Evolutionary conservation across 37 sponge, comb jelly and placozoan species (phyloP).

Genomic region (Tethya wilhelma): DNA sequence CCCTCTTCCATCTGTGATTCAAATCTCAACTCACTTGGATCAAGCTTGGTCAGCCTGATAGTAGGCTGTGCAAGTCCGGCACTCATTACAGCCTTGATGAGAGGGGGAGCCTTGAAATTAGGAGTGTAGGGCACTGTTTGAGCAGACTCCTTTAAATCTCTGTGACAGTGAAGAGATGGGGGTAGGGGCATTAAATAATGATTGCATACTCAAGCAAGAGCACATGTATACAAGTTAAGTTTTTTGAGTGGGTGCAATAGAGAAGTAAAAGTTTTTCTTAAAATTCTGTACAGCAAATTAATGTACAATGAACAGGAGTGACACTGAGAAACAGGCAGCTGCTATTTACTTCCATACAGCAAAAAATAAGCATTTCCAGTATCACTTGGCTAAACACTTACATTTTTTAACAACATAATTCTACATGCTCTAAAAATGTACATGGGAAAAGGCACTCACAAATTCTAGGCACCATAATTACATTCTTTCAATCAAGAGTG

Average conservation of each 20-base stretch:
- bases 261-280: too few species aligned
- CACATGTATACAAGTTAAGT: not conserved
- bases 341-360: too few species aligned
- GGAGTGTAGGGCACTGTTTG: slow-evolving; percentile 29
- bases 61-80: slow-evolving; percentile 30
- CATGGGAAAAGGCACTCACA: too few species aligned
- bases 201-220: not conserved
- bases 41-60: slow-evolving; percentile 37
- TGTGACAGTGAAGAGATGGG: not conserved
- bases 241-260: not conserved
- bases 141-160: slow-evolving; percentile 39
- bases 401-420: not conserved
- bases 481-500: too few species aligned
- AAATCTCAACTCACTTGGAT: slow-evolving; percentile 24
- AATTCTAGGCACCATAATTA: not conserved
- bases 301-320: too few species aligned
- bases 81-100: slow-evolving; percentile 45
- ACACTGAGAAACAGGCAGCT: too few species aligned
- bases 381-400: not conserved
- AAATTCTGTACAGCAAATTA: too few species aligned
- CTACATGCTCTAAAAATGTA: too few species aligned
- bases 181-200: not conserved
- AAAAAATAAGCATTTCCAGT: not conserved
- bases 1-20: too few species aligned
- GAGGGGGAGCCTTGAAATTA: slow-evolving; percentile 32